Evolutionary conservation across 1,140 invertebrate genomes (phyloP), one percentile per base, ranked within the genome.

Genomic region (Leptinotarsa undecemlineata): DNA sequence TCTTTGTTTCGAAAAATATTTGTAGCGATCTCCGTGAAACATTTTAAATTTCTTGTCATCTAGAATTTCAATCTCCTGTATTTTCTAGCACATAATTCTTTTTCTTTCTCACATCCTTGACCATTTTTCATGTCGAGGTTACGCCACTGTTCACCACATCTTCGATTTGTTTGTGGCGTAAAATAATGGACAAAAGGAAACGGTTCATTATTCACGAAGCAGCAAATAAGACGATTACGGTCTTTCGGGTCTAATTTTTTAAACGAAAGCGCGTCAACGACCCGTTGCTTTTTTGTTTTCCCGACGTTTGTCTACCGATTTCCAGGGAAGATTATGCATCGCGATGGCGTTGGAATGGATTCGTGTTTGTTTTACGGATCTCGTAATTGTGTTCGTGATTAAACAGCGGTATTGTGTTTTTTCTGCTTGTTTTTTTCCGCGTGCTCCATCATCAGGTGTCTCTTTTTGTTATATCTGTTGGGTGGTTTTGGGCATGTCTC

Each of bases 151-250:
- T 57, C 2, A n/a, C 15, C 51, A 57, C 15, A 57, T 57, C 51
- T 57, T 57, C 51, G 51, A 57, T 57, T 57, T 57, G 51, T 57
- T 17, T 57, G 51, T 57, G 51, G n/a, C 51, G n/a, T 57, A 57
- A 57, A 57, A 57, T 57, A 57, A 57, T 57, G 51, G 51, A n/a
- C 51, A 19, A 57, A 57, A 57, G 51, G 17, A 57, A 57, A 57
- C 6, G 51, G 51, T 57, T 57, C 51, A 57, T 57, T 57, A 57
- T 57, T 57, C 17, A 57, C 51, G 15, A 57, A 57, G 51, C 51
- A 57, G 51, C 51, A 57, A 57, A 57, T 57, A 57, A 19, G 51
- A 8, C 51, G 51, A 57, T 57, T 57, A 17, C 51, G 15, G 51
- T 57, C n/a, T 57, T 57, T 57, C 14, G 51, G 51, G n/a, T 57